These are phyloP conservation scores for Bombyx huttoni DNA, from an alignment of 2,888 invertebrate genomes.

Conservation along the genomic window DNA sequence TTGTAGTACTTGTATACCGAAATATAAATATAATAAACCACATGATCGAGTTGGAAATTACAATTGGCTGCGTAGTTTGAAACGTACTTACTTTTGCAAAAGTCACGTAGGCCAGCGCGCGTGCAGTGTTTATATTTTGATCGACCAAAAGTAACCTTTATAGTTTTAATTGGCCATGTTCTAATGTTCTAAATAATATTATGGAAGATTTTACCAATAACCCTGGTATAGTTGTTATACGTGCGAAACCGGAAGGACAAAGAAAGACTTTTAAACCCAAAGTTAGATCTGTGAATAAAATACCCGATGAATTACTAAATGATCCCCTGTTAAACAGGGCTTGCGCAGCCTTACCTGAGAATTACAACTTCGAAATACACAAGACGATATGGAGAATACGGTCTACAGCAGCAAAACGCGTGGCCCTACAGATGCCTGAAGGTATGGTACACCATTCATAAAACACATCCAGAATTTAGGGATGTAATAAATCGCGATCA, in stretches of 20 bases:
- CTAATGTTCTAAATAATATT: constrained; percentile 5
- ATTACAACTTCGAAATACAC: constrained; percentile 98
- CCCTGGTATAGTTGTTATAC: constrained; percentile 76
- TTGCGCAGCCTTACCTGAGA: constrained; percentile 84
- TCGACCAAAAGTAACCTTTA: constrained; percentile 20
- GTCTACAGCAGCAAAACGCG: constrained; percentile 85
- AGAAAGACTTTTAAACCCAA: constrained; percentile 85
- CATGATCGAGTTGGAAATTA: neutral
- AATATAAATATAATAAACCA: neutral
- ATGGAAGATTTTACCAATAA: constrained; percentile 48
- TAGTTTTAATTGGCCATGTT: neutral
- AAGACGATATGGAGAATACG: constrained; percentile 98
- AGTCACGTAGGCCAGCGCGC: constrained; percentile 66
- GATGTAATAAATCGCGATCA: neutral
- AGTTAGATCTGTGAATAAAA: constrained; percentile 80
- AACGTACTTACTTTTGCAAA: constrained; percentile 34
- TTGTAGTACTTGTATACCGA: no score
- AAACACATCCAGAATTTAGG: neutral
- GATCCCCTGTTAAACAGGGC: constrained; percentile 81
- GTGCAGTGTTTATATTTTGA: constrained; percentile 43
- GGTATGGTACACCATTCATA: constrained; percentile 45
- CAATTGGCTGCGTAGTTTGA: neutral
- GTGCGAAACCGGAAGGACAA: constrained; percentile 79
- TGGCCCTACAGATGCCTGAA: constrained; percentile 98
- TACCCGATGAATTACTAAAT: constrained; percentile 84